Base-by-base conservation (phyloP, 2,113 vertebrate species). In the Peromyscus leucopus region DNA sequence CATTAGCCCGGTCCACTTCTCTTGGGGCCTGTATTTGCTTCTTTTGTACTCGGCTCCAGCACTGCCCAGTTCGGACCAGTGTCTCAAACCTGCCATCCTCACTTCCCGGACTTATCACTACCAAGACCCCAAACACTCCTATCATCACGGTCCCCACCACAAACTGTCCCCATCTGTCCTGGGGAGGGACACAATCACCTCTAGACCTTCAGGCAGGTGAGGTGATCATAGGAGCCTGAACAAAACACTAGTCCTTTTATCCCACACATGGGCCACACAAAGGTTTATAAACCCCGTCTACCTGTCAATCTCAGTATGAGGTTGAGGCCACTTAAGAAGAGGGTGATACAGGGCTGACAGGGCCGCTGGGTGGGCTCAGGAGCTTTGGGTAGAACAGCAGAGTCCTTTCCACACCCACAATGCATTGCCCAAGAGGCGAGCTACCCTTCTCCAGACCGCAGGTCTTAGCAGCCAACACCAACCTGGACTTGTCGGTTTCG, bases 401-500 rank as follows among this genome's bases (percentile, higher is more conserved):
- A 79, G 67, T 21, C 74, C 72, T 36, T 57, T 33, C 46, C 57
- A 83, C 59, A 42, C 51, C 76, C 21, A 0, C 31, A 74, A 57
- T 57, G 87, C 86, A 33, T 55, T 65, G 39, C 80, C 72, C 92
- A 82, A 59, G 71, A 74, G 31, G 31, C n/a, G 28, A 39, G 42
- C 84, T 55, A 87, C 24, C 22, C 61, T 85, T 79, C 72, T 48
- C 61, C 92, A 87, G 97, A 83, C 95, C 79, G 93, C 90, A 88
- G 96, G 95, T 95, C 91, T 96, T 94, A 84, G 91, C 93, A 96
- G 96, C 91, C 24, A 75, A 75, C 71, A 59, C 1, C 48, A 87
- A 95, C 91, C 48, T 96, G 91, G 97, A 84, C 90, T 80, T 97
- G 97, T 98, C 97, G 95, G 94, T 97, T 98, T 97, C 69, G 55